Evolutionary conservation across 2,888 invertebrate species (phyloP), one percentile per base, ranked within the genome.

Genomic region (Steinernema carpocapsae): DNA sequence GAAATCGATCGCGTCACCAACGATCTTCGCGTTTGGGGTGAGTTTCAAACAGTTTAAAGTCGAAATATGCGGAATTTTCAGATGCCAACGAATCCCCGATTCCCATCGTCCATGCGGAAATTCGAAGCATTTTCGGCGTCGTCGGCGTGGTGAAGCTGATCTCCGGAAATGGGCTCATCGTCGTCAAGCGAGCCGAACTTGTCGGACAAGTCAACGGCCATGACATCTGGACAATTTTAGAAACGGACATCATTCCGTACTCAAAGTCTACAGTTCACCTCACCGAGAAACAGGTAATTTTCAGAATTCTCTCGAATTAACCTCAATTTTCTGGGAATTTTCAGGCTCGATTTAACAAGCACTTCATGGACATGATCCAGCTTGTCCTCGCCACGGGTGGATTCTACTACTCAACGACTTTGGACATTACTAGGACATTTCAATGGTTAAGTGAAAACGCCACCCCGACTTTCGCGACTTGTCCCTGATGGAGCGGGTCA

Each of bases 321-420:
- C 3, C 19, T 70, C 14, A 6, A 52, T 48, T 56, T 14, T 71
- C 48, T 10, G 10, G 10, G 17, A n/a, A 26, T 73, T 72, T 75
- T 19, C 70, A 86, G 82, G 72, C 75, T 1, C 76, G 92, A 79
- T 93, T 94, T 88, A 95, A 97, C 89, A 91, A 91, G 77, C 91
- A 91, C 4, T 97, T 97, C 87, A 89, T 95, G 84, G 91, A 91
- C 6, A 94, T 99, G 94, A 87, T 97, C 14, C 92, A 93, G 76
- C 90, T 91, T 76, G 92, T 94, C 0, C 90, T 99, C 73, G 91
- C 92, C 48, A 93, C 93, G 0, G 94, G 94, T 0, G 92, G 92
- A 84, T 93, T 94, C 83, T 99, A 96, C 89, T 97, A 94, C 90
- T 96, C 95, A 19, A 94, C 94, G 85, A 93, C 93, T 0, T 94